These are phyloP conservation scores for Aphrocallistes beatrix DNA, from an alignment of 37 sponge, comb jelly and placozoan genomes.

Conservation along the genomic window DNA sequence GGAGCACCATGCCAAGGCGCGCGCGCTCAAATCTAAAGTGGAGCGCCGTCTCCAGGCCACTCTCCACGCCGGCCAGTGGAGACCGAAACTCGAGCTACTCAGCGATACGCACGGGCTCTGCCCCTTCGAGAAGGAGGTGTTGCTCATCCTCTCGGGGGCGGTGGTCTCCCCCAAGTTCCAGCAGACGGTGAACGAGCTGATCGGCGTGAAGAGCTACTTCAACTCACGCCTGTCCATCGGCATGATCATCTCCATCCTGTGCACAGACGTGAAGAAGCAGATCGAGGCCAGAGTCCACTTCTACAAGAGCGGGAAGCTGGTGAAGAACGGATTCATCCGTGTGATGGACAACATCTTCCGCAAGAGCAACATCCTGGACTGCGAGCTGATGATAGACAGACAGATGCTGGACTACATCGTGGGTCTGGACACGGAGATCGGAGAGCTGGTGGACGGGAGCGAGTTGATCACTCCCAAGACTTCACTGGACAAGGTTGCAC, in stretches of 20 bases:
- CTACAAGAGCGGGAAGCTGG: conserved; percentile 52
- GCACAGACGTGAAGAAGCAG: conserved; percentile 44
- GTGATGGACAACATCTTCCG: conserved; percentile 8
- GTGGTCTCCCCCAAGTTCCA: conserved; percentile 51
- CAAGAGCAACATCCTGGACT: conserved; percentile 10
- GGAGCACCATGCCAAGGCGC: conserved; percentile 44
- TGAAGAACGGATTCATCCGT: conserved; percentile 8
- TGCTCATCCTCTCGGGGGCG: conserved; percentile 44
- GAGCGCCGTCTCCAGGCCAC: conserved; percentile 38
- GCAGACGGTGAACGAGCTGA: conserved; percentile 23
- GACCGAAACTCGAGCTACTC: conserved; percentile 47
- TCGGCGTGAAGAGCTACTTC: not conserved
- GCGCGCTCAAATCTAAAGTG: conserved; percentile 44
- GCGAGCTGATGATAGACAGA: conserved; percentile 40
- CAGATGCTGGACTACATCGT: conserved; percentile 59
- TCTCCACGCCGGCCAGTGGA: conserved; percentile 22
- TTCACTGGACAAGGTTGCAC: conserved; percentile 36
- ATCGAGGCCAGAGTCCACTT: conserved; percentile 43
- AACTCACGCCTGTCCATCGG: conserved; percentile 33
- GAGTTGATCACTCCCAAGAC: conserved; percentile 46
- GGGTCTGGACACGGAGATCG: conserved; percentile 58
- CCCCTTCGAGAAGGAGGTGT: conserved; percentile 48
- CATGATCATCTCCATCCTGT: conserved; percentile 37
- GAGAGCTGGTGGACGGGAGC: conserved; percentile 60
- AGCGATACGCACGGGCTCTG: conserved; percentile 32